Conservation (phyloP, 2,797 vertebrate species). For the Poeciliopsis presidionis region DNA sequence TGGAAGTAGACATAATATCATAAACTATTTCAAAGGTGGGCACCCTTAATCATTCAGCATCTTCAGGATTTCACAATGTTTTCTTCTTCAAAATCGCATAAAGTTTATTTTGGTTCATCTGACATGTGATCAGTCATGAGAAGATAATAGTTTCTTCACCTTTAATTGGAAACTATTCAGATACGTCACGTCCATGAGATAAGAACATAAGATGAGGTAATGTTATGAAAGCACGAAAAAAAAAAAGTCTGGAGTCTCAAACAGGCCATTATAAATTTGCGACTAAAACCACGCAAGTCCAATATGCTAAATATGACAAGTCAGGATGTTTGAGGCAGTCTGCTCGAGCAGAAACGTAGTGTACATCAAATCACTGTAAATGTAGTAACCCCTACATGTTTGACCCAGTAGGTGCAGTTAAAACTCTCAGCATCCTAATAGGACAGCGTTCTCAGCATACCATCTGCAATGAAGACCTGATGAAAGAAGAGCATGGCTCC, state of each 20-base stretch:
- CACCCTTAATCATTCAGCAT: neutral
- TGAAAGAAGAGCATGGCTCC: conserved; percentile 71
- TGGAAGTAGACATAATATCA: neutral
- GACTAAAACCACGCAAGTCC: neutral
- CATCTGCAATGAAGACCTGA: conserved; percentile 77
- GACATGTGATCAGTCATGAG: conserved; percentile 10
- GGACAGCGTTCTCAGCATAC: conserved; percentile 78
- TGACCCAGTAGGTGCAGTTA: conserved; percentile 25
- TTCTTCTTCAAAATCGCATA: neutral
- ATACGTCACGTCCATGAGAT: neutral
- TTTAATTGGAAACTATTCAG: neutral
- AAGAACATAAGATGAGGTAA: neutral
- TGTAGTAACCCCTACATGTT: conserved; percentile 23
- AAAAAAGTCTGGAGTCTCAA: neutral
- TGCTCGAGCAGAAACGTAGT: conserved; percentile 1
- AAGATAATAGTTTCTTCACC: neutral
- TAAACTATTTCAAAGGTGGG: neutral
- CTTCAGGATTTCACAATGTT: neutral
- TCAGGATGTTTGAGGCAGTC: conserved; percentile 6
- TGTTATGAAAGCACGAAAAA: neutral
- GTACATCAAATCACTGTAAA: conserved; percentile 9
- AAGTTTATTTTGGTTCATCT: neutral
- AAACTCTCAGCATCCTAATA: conserved; percentile 54
- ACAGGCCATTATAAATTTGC: neutral
- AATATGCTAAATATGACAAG: neutral